These are phyloP conservation scores for Paramormyrops kingsleyae DNA, from an alignment of 2,113 vertebrate species.

Conservation along the genomic window DNA sequence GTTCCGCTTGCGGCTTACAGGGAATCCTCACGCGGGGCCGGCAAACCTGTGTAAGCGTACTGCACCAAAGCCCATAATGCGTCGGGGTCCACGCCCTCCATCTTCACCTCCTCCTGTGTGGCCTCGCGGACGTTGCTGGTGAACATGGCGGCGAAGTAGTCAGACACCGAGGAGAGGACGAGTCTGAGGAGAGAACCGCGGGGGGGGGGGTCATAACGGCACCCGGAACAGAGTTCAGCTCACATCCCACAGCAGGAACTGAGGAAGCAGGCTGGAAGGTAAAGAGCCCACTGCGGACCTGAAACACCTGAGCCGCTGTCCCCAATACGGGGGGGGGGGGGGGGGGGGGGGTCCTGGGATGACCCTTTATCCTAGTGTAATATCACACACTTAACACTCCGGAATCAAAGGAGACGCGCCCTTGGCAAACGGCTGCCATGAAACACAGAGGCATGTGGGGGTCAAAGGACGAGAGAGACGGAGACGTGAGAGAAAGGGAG, in stretches of 20 bases:
- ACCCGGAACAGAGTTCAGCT: not conserved
- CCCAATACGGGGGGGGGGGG: no score
- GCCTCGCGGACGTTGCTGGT: constrained; percentile 94
- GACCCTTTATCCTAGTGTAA: not conserved
- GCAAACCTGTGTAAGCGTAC: constrained; percentile 85
- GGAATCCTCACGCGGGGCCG: not conserved
- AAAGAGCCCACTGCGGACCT: not conserved
- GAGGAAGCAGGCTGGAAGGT: not conserved
- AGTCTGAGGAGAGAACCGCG: constrained; percentile 58
- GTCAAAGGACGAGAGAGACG: not conserved
- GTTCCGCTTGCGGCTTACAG: not conserved
- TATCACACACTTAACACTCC: not conserved
- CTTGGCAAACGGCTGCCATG: no score
- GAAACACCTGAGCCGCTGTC: not conserved
- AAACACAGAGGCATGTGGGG: no score
- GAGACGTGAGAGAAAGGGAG: not conserved
- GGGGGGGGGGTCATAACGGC: not conserved
- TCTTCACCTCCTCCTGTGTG: constrained; percentile 95
- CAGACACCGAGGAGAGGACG: constrained; percentile 93
- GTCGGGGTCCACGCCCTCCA: constrained; percentile 94
- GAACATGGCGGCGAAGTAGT: constrained; percentile 99
- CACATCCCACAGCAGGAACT: not conserved
- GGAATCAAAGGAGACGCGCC: not conserved
- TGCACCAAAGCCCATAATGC: constrained; percentile 95
- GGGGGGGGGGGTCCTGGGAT: not conserved